These are phyloP conservation scores for Olivierus martensii DNA, from an alignment of 1,140 invertebrate species.

Conservation along the genomic window DNA sequence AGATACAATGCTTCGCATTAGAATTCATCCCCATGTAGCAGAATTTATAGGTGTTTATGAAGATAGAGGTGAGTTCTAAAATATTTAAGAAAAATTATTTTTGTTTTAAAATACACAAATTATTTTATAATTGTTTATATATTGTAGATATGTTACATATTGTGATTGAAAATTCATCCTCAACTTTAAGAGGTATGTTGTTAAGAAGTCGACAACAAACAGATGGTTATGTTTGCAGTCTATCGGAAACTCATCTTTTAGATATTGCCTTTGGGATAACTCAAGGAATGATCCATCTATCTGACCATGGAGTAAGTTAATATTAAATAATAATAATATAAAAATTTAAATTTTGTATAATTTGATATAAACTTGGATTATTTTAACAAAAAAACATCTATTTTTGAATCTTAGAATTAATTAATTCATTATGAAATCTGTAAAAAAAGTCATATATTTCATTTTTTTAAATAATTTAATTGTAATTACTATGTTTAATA, in stretches of 20 bases:
- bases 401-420: too few relatives aligned
- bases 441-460: too few relatives aligned
- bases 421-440: too few relatives aligned
- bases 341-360: slow-evolving; percentile 15
- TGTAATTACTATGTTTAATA: too few relatives aligned
- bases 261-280: slow-evolving; percentile 42
- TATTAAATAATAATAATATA: slow-evolving; percentile 15
- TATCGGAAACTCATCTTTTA: slow-evolving; percentile 43
- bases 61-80: slow-evolving; percentile 32
- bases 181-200: slow-evolving; percentile 5
- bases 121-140: too few relatives aligned
- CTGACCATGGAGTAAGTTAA: slow-evolving; percentile 33
- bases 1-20: slow-evolving; percentile 48
- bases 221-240: slow-evolving; percentile 22
- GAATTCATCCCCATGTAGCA: slow-evolving; percentile 52
- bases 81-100: not conserved
- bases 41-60: slow-evolving; percentile 63
- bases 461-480: slow-evolving; percentile 9
- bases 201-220: slow-evolving; percentile 13
- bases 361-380: too few relatives aligned
- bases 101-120: too few relatives aligned
- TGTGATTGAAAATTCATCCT: slow-evolving; percentile 7
- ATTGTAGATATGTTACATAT: slow-evolving; percentile 11
- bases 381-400: too few relatives aligned
- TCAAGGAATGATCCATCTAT: slow-evolving; percentile 49